Conservation (phyloP, 2,797 vertebrate species). For the Rhabdomys pumilio region DNA sequence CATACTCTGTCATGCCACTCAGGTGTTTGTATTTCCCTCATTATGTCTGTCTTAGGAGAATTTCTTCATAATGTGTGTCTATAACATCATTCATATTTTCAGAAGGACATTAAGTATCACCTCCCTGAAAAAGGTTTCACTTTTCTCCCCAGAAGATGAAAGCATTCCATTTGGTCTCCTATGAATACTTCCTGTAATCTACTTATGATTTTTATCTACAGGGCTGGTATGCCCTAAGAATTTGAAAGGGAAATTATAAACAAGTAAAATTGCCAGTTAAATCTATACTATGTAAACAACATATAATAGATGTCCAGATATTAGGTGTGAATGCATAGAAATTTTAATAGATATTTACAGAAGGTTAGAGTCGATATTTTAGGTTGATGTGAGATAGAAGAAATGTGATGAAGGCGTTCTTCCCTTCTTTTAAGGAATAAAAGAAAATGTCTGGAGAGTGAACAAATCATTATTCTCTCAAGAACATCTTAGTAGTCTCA, state of each 20-base stretch:
- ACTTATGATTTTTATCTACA: slow-evolving; percentile 16
- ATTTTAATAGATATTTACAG: neutral
- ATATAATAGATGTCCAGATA: slow-evolving; percentile 57
- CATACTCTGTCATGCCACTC: neutral
- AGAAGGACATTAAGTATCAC: slow-evolving; percentile 28
- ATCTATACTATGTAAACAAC: neutral
- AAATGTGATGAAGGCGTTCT: slow-evolving; percentile 47
- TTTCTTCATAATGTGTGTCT: neutral
- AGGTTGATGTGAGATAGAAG: neutral
- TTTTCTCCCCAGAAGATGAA: slow-evolving; percentile 63
- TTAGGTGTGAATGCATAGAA: neutral
- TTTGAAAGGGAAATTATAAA: slow-evolving; percentile 17
- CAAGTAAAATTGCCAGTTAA: neutral
- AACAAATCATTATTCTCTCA: slow-evolving; percentile 77
- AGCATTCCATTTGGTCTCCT: slow-evolving; percentile 23
- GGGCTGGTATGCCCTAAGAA: neutral
- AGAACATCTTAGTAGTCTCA: slow-evolving; percentile 66
- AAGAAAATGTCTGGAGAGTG: slow-evolving; percentile 60
- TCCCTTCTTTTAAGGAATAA: slow-evolving; percentile 30
- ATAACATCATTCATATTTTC: slow-evolving; percentile 66
- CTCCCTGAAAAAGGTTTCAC: slow-evolving; percentile 37
- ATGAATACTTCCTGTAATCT: neutral
- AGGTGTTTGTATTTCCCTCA: neutral
- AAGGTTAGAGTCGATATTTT: slow-evolving; percentile 11
- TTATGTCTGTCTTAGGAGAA: neutral